Evolutionary conservation across 1,140 invertebrate species (phyloP).

Genomic region (Pentalonia nigronervosa): DNA sequence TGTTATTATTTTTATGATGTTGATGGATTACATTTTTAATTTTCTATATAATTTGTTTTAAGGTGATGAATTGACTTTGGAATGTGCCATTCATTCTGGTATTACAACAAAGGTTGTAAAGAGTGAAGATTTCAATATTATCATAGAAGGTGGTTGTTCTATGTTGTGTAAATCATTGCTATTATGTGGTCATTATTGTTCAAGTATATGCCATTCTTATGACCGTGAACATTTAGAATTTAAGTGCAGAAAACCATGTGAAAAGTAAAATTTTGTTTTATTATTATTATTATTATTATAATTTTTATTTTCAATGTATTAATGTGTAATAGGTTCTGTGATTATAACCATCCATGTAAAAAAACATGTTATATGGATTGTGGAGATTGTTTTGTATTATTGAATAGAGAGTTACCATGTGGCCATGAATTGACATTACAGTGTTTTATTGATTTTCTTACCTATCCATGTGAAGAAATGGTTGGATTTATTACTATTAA

Average conservation of each 20-base stretch:
- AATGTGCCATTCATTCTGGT: neutral
- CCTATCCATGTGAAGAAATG: constrained; percentile 63
- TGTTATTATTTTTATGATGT: neutral
- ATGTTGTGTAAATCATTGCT: constrained; percentile 62
- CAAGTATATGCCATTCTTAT: constrained; percentile 67
- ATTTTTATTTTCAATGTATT: neutral
- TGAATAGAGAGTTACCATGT: constrained; percentile 65
- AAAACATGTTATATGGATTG: constrained; percentile 66
- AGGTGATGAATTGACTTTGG: constrained; percentile 39
- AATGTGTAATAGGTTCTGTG: constrained; percentile 63
- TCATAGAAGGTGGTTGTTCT: constrained; percentile 62
- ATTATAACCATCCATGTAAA: constrained; percentile 65
- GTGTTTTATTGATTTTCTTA: constrained; percentile 64
- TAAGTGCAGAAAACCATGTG: constrained; percentile 65
- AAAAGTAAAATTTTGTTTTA: constrained; percentile 61
- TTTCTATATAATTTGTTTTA: neutral
- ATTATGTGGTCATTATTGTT: constrained; percentile 68
- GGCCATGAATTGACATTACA: constrained; percentile 64
- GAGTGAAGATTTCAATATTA: constrained; percentile 60
- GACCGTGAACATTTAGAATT: constrained; percentile 65
- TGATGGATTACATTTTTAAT: too few species aligned
- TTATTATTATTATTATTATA: neutral
- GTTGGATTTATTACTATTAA: constrained; percentile 61
- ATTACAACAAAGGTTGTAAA: constrained; percentile 61
- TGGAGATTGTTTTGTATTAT: constrained; percentile 64